Evolutionary conservation across 2,888 invertebrate species (phyloP).

Genomic region (Minunthozetes semirufus): DNA sequence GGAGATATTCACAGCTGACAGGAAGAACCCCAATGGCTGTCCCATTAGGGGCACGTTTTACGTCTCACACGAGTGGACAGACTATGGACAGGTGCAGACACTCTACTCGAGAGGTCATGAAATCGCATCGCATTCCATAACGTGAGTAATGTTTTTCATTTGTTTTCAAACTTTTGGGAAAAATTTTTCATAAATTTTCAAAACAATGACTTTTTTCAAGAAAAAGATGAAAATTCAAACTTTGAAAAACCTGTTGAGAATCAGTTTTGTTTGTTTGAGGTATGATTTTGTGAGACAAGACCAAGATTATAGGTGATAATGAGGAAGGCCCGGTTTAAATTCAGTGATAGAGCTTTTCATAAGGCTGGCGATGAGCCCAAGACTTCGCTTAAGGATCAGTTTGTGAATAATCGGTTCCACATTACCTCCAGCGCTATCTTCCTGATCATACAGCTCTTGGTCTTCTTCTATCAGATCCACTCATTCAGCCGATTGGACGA

Average conservation of each 20-base stretch:
- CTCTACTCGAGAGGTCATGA: slow-evolving; percentile 90
- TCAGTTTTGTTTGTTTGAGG: too few species aligned
- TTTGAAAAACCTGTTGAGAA: not conserved
- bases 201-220: not conserved
- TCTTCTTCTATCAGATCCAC: not conserved
- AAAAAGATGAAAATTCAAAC: too few species aligned
- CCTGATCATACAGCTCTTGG: not conserved
- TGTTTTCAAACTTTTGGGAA: not conserved
- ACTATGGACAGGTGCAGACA: slow-evolving; percentile 95
- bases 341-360: too few species aligned
- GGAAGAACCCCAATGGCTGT: slow-evolving; percentile 53
- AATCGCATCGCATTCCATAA: slow-evolving; percentile 91
- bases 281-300: too few species aligned
- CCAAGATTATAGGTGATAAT: too few species aligned
- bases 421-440: not conserved
- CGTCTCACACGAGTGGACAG: slow-evolving; percentile 98
- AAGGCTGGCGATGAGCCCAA: too few species aligned
- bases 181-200: not conserved
- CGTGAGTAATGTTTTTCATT: slow-evolving; percentile 44
- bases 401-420: not conserved
- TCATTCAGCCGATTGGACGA: not conserved
- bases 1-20: slow-evolving; percentile 52
- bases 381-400: too few species aligned
- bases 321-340: too few species aligned
- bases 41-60: slow-evolving; percentile 75